Base-by-base conservation (phyloP, 2,888 invertebrate genomes). In the Drosophila putrida region DNA sequence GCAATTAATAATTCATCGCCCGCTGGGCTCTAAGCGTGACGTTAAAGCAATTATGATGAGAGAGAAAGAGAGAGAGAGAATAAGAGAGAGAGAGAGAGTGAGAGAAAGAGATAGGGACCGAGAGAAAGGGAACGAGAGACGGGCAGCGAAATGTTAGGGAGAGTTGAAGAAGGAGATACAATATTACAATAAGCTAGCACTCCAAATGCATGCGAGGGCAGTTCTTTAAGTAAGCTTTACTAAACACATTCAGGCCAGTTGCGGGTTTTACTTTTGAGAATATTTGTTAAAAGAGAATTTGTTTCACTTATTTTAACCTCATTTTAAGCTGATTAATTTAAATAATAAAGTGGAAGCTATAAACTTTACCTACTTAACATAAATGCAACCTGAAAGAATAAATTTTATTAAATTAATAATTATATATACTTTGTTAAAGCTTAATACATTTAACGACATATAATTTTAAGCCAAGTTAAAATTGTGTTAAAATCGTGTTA, bases 1-100 rank as follows among this genome's bases (percentile, higher is more conserved):
- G 83, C 86, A 86, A 86, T 86, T 86, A 86, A 86, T 86, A 86
- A 87, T 86, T 86, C 87, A 88, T 78, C 73, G 80, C 84, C 82
- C 80, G 85, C 78, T 80, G 87, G 86, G 81, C 69, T 70, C 55
- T 71, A 63, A 49, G 44, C 68, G 73, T 74, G 73, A 78, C 82
- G 67, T 80, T 78, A 80, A 69, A 61, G 78, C 88, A 86, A 88
- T 83, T 83, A 86, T 71, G 61, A 50, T 28, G 59, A 66, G 55
- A 41, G 8, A 11, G 13, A 38, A 13, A 6, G 43, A 33, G 31
- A 43, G 46, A 46, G 31, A 38, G n/a, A 55, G 31, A 44, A 50
- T 33, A 4, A 10, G n/a, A 50, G 25, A 27, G 31, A 41, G 35
- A 38, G 39, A 46, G 41, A 39, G 8, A 61, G 31, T 41, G 51